Conservation (phyloP, 2,113 vertebrate genomes). For the Hydrolagus affinis region DNA sequence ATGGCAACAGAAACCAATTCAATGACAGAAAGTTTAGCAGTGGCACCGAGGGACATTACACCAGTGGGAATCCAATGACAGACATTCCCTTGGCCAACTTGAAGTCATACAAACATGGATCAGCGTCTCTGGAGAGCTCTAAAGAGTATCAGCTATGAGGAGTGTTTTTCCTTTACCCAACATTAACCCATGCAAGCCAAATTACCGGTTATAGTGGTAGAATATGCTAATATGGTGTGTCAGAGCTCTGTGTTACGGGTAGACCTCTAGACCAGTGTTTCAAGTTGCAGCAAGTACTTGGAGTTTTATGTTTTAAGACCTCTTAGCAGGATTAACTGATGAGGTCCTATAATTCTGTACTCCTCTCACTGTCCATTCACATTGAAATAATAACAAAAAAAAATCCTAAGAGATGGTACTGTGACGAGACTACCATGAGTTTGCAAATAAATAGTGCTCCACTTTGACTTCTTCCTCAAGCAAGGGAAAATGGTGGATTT, state of each 20-base stretch:
- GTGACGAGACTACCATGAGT: not conserved
- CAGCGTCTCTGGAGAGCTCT: conserved; percentile 74
- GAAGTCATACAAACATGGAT: conserved; percentile 83
- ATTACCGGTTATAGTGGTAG: conserved; percentile 49
- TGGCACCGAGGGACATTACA: conserved; percentile 81
- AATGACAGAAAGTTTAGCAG: conserved; percentile 88
- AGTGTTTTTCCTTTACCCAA: conserved; percentile 52
- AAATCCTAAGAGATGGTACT: not conserved
- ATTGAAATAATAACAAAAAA: not conserved
- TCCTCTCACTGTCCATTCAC: not conserved
- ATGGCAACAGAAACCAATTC: conserved; percentile 83
- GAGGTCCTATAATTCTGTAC: conserved; percentile 11
- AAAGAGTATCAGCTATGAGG: conserved; percentile 97
- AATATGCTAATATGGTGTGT: conserved; percentile 74
- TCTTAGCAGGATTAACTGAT: too few relatives aligned
- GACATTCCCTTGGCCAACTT: conserved; percentile 94
- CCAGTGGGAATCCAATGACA: conserved; percentile 71
- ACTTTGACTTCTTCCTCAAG: not conserved
- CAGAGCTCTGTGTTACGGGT: conserved; percentile 73
- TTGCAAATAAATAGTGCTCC: not conserved
- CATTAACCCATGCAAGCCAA: conserved; percentile 32
- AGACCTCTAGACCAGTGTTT: conserved; percentile 80
- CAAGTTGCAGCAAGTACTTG: conserved; percentile 63
- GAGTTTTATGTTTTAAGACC: conserved; percentile 56
- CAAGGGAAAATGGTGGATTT: too few relatives aligned